Percentiles rank a stretch among this genome's conserved stretches.
Conservation (phyloP, 2,113 vertebrate species). For the Eolophus roseicapilla region DNA sequence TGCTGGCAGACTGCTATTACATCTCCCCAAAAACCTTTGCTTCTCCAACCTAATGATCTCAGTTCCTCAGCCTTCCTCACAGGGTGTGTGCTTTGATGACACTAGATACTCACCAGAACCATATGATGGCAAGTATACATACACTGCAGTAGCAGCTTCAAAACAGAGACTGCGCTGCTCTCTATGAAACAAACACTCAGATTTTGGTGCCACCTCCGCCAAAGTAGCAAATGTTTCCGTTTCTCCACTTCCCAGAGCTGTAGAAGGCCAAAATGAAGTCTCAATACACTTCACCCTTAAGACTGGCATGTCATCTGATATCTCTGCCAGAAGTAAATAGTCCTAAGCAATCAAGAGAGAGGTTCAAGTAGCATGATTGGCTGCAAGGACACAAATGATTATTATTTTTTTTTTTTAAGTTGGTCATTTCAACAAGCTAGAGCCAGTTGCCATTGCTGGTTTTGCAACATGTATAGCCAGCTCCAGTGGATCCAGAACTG, state of each 20-base stretch:
- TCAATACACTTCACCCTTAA: neutral
- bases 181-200: neutral
- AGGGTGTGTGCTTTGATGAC: neutral
- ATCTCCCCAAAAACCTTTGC: neutral
- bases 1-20: neutral
- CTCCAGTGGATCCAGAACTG: neutral
- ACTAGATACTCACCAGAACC: too few relatives aligned
- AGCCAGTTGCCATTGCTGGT: neutral
- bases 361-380: neutral
- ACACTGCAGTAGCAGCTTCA: neutral
- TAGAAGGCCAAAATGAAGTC: neutral
- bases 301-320: neutral
- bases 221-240: neutral
- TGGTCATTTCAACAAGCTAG: neutral
- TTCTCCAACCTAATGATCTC: neutral
- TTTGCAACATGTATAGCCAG: neutral
- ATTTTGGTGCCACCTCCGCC: neutral
- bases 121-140: neutral
- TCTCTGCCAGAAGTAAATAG: neutral
- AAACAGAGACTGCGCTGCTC: accelerated
- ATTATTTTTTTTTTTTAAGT: neutral
- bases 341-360: neutral
- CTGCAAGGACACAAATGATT: neutral
- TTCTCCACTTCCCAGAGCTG: neutral
- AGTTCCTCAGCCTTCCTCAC: neutral